These are phyloP conservation scores for Stenolophus ochropezus DNA, from an alignment of 2,888 invertebrate genomes.

Conservation along the genomic window DNA sequence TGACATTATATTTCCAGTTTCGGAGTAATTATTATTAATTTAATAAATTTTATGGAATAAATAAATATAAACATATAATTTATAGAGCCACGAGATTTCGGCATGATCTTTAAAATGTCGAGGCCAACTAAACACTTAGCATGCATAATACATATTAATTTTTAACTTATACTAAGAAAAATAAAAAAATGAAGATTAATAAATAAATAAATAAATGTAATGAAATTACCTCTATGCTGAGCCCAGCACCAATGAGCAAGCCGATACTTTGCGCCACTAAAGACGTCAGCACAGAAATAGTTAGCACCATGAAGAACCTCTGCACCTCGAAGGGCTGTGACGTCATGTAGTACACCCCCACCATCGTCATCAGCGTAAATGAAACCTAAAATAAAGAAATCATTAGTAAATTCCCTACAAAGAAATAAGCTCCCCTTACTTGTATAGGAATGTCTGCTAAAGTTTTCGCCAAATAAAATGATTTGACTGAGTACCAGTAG, in stretches of 20 bases:
- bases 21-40: no score
- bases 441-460: conserved; percentile 97
- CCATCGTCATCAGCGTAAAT: conserved; percentile 72
- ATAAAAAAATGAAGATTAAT: background rate
- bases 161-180: no score
- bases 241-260: conserved; percentile 92
- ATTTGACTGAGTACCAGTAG: conserved; percentile 97
- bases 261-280: conserved; percentile 95
- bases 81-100: no score
- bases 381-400: background rate
- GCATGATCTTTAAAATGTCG: no score
- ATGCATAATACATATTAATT: no score
- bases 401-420: no score
- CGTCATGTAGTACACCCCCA: conserved; percentile 96
- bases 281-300: conserved; percentile 87
- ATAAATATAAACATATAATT: no score
- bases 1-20: no score
- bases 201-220: background rate
- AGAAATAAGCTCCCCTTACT: conserved; percentile 75
- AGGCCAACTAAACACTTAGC: no score
- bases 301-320: conserved; percentile 87
- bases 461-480: conserved; percentile 98
- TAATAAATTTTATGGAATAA: no score
- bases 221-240: conserved; percentile 83
- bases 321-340: conserved; percentile 93